Conservation (phyloP, 2,797 vertebrate species). For the Leucoraja ocellata region DNA sequence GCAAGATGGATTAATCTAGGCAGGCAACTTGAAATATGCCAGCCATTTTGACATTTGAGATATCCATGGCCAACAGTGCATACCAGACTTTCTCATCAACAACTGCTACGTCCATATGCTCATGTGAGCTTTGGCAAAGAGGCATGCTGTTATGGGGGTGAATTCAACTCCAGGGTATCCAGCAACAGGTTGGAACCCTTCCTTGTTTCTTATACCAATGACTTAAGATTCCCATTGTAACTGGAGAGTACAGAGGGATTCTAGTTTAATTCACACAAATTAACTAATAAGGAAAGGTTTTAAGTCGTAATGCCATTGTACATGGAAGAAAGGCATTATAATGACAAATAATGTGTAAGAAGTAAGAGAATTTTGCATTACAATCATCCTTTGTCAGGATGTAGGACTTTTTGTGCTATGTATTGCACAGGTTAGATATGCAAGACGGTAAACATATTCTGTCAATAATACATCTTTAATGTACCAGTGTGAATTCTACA, state of each 20-base stretch:
- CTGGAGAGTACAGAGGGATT: background rate
- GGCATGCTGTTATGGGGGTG: background rate
- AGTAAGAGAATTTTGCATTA: background rate
- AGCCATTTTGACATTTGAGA: conserved; percentile 1
- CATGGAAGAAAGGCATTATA: background rate
- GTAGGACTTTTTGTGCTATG: background rate
- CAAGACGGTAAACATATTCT: background rate
- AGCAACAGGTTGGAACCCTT: background rate
- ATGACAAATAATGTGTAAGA: background rate
- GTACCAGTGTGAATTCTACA: background rate
- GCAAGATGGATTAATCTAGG: background rate
- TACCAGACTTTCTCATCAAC: background rate
- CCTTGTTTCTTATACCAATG: background rate
- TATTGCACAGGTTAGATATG: background rate
- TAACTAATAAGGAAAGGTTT: background rate
- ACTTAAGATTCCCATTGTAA: background rate
- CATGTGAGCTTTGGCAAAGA: background rate
- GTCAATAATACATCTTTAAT: background rate
- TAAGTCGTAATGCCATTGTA: background rate
- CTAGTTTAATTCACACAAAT: background rate
- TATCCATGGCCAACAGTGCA: background rate
- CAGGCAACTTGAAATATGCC: background rate
- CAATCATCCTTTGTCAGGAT: background rate
- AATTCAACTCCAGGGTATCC: background rate
- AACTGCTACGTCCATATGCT: background rate